Base-by-base conservation (phyloP, 1,140 invertebrate species). In the Glossosoma conforme region DNA sequence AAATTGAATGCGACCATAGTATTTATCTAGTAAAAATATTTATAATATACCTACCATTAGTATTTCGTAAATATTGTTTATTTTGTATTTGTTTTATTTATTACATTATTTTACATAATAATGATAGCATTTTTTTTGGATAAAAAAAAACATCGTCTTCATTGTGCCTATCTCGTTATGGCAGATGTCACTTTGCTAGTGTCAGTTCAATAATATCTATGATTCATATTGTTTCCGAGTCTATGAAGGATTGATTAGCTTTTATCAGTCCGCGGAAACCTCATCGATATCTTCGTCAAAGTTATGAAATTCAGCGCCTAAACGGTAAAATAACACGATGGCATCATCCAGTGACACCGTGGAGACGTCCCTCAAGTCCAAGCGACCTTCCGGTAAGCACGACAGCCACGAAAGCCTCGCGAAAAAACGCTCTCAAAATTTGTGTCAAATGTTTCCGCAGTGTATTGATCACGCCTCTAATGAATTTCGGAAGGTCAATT, bases 351-450 rank as follows among this genome's bases (percentile, higher is more conserved):
- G 36, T 5, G 58, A 59, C 33, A 45, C 28, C 9, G 36, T 38
- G 25, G 59, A 58, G n/a, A 14, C 49, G 3, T 36, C 42, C 14
- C 32, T 61, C 14, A 60, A 61, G 33, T 62, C 60, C 14, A 62
- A 62, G 44, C 43, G 59, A 28, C 60, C 60, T 17, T 60, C 59
- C 47, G 60, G 60, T 62, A 43, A 11, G 19, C 14, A 45, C 19
- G 32, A 36, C 17, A 20, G 30, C 15, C 38, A 38, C n/a, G 6
- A 28, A 54, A n/a, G 17, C 28, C 19, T 19, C 10, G 1, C 30
- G 40, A 35, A 33, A 44, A 44, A 14, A 13, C 15, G 30, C 6
- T 44, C 24, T 44, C 10, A 38, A 44, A n/a, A 3, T 42, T 20
- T n/a, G 18, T 28, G 9, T 11, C 13, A 33, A n/a, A 28, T 22